Percentiles rank a stretch among this genome's conserved stretches.
Evolutionary conservation across 53 echinoderm and acorn worm genomes (phyloP).

Genomic region (Crossaster papposus): DNA sequence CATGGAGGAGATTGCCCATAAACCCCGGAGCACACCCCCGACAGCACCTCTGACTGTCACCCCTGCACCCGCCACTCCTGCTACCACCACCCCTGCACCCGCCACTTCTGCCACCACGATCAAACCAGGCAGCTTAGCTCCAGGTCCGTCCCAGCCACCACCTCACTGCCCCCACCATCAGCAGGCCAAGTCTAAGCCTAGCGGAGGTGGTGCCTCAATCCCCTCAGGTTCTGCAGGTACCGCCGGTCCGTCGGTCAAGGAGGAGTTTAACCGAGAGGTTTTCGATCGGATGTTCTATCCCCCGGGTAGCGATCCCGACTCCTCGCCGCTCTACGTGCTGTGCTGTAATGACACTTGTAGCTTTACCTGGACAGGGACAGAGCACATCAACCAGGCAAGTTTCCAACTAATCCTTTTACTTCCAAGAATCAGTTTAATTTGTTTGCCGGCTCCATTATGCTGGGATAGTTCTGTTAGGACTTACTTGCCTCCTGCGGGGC

Average conservation of each 20-base stretch:
- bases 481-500: too few relatives aligned
- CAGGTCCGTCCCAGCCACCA: slow-evolving; percentile 1
- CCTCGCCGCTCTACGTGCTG: slow-evolving; percentile 90
- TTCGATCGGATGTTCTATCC: slow-evolving; percentile 90
- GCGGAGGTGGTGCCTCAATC: neutral
- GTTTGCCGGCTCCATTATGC: neutral
- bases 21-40: slow-evolving; percentile 33
- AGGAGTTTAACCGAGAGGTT: slow-evolving; percentile 78
- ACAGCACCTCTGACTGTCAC: too few relatives aligned
- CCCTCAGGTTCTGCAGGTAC: too few relatives aligned
- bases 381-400: slow-evolving; percentile 94
- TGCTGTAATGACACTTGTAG: slow-evolving; percentile 98
- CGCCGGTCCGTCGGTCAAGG: neutral
- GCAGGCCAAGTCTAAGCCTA: slow-evolving; percentile 58
- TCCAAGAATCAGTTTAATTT: neutral
- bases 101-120: neutral
- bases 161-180: slow-evolving; percentile 16
- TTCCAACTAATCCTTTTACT: neutral
- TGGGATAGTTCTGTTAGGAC: too few relatives aligned
- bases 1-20: slow-evolving; percentile 77
- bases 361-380: slow-evolving; percentile 98
- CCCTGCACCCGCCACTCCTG: too few relatives aligned
- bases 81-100: neutral
- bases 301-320: slow-evolving; percentile 81
- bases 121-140: neutral